These are phyloP conservation scores for Sinocyclocheilus rhinocerous DNA, from an alignment of 2,113 vertebrate species.

Conservation along the genomic window DNA sequence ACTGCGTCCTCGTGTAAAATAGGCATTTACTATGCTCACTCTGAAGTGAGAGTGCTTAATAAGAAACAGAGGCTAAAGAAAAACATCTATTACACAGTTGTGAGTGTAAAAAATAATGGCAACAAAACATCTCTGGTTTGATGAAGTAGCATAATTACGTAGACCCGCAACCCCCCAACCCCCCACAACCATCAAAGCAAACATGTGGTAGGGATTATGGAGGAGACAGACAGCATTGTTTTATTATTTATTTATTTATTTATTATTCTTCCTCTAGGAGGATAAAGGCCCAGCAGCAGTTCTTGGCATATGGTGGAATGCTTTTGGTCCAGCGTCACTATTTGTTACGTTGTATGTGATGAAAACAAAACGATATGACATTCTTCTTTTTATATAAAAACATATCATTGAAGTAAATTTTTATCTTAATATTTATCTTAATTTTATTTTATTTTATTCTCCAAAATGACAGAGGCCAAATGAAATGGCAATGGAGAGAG, in stretches of 20 bases:
- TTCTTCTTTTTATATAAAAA: background rate
- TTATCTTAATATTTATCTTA: background rate
- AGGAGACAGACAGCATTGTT: constrained; percentile 76
- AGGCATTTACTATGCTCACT: constrained; percentile 33
- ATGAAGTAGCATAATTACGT: constrained; percentile 77
- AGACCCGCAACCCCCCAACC: background rate
- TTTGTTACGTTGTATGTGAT: constrained; percentile 38
- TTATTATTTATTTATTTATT: constrained; percentile 51
- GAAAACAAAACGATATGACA: background rate
- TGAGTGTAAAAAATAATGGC: constrained; percentile 66
- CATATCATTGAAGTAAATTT: background rate
- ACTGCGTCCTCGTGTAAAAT: constrained; percentile 12
- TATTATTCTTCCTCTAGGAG: constrained; percentile 68
- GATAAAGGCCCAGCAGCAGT: constrained; percentile 73
- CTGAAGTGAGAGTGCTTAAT: constrained; percentile 50
- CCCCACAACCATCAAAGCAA: constrained; percentile 71
- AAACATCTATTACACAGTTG: constrained; percentile 59
- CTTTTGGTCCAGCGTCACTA: constrained; percentile 55
- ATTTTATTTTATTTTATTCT: no score
- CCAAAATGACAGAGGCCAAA: no score
- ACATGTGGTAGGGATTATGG: constrained; percentile 76
- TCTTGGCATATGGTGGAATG: constrained; percentile 73
- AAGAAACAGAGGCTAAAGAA: constrained; percentile 51
- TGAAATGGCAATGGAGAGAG: no score
- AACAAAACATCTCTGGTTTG: constrained; percentile 75